A percentile compares a stretch with the other conserved stretches of the same genome.
These are phyloP conservation scores for Pachyseris speciosa DNA, from an alignment of 64 coral and sea anemone species.

Conservation along the genomic window DNA sequence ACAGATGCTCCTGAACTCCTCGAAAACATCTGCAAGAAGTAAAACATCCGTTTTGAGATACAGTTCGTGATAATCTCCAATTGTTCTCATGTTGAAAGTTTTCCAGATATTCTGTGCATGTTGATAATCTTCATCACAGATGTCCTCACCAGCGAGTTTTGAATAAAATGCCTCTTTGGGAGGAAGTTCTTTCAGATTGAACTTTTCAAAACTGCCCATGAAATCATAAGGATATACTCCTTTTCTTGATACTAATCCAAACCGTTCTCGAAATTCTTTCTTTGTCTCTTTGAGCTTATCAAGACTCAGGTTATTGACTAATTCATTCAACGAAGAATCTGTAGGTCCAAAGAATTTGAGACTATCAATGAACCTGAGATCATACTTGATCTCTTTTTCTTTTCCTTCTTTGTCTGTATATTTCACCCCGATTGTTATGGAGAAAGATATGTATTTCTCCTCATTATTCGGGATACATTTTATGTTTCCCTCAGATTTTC, in stretches of 20 bases:
- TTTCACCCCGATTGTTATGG: neutral
- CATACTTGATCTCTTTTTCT: neutral
- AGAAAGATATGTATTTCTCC: neutral
- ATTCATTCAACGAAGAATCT: neutral
- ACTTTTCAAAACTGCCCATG: neutral
- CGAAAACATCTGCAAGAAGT: neutral
- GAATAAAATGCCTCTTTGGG: neutral
- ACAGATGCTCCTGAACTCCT: neutral
- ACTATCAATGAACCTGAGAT: neutral
- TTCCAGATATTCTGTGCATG: neutral
- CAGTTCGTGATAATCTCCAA: neutral
- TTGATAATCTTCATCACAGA: neutral
- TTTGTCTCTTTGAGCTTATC: neutral
- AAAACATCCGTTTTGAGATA: neutral
- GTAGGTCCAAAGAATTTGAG: neutral
- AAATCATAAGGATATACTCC: neutral
- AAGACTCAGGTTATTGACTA: neutral
- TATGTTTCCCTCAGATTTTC: conserved; percentile 21
- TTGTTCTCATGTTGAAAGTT: neutral
- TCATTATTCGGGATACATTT: conserved; percentile 2
- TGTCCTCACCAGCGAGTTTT: neutral
- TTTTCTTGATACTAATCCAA: neutral
- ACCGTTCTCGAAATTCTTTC: neutral
- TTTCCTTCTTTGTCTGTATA: neutral
- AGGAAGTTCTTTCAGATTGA: neutral